Percentiles rank a stretch among this genome's conserved stretches.
These are phyloP conservation scores for Lathronympha strigana DNA, from an alignment of 2,888 invertebrate genomes.

Conservation along the genomic window DNA sequence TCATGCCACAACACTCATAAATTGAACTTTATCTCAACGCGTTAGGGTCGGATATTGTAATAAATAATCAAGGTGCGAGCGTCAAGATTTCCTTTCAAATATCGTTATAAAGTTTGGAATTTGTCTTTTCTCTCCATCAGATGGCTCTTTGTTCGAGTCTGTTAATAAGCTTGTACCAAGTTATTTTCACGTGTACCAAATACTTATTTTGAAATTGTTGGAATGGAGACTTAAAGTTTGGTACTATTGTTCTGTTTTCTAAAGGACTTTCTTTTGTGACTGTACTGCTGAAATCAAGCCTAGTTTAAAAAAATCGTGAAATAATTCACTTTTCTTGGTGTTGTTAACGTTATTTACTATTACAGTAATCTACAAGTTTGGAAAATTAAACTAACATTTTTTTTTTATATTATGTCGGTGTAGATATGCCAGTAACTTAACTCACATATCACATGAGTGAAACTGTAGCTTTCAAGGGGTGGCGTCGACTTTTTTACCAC, in stretches of 20 bases:
- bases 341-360: too few species aligned
- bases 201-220: conserved; percentile 26
- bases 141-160: conserved; percentile 26
- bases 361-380: too few species aligned
- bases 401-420: too few species aligned
- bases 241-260: conserved; percentile 17
- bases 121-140: conserved; percentile 26
- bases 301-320: not conserved
- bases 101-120: conserved; percentile 28
- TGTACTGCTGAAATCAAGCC: not conserved
- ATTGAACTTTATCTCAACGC: conserved; percentile 1
- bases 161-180: conserved; percentile 25
- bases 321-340: too few species aligned
- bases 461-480: conserved; percentile 5
- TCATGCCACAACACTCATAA: not conserved
- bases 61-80: not conserved
- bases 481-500: conserved; percentile 20
- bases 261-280: conserved; percentile 1
- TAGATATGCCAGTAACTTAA: not conserved
- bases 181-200: conserved; percentile 31
- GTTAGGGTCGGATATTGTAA: conserved; percentile 1
- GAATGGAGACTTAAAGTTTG: conserved; percentile 4
- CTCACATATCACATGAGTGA: conserved; percentile 1
- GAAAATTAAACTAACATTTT: too few species aligned
- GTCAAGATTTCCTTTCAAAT: conserved; percentile 15